Evolutionary conservation across 37 sponge, comb jelly and placozoan genomes (phyloP).

Genomic region (Axinella damicornis): DNA sequence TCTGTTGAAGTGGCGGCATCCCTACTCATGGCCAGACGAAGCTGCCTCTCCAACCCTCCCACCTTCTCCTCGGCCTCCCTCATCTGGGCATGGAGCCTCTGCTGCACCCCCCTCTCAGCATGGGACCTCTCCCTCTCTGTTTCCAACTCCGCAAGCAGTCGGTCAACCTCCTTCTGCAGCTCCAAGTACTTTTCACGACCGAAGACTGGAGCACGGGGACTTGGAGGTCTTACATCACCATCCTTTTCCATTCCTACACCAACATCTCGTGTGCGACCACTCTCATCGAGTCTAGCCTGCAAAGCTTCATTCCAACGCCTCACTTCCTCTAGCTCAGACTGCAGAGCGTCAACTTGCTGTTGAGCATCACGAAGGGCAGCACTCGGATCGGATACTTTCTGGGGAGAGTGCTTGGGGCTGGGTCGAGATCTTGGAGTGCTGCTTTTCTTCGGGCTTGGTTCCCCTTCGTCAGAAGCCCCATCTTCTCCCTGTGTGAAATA

Average conservation of each 20-base stretch:
- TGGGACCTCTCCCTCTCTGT: conserved; percentile 45
- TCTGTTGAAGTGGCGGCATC: conserved; percentile 29
- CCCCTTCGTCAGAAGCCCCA: background rate
- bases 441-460: conserved; percentile 1
- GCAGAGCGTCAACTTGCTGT: conserved; percentile 12
- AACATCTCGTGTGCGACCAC: background rate
- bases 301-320: conserved; percentile 42
- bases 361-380: background rate
- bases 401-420: background rate
- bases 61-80: conserved; percentile 27
- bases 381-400: background rate
- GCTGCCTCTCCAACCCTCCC: conserved; percentile 27
- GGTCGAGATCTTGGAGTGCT: conserved; percentile 17
- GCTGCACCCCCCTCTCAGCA: conserved; percentile 26
- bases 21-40: conserved; percentile 29
- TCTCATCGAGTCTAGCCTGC: conserved; percentile 43
- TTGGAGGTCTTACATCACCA: background rate
- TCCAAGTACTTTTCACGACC: conserved; percentile 18
- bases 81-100: conserved; percentile 35
- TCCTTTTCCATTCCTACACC: conserved; percentile 48
- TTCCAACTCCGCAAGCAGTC: conserved; percentile 42
- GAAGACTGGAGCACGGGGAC: background rate
- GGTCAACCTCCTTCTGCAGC: conserved; percentile 46
- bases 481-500: conserved; percentile 36
- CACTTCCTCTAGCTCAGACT: conserved; percentile 57